Percentiles rank a stretch among this genome's conserved stretches.
phyloP scores from a whole-genome alignment of 1,140 invertebrate species.

The Macrobrachium rosenbergii region DNA sequence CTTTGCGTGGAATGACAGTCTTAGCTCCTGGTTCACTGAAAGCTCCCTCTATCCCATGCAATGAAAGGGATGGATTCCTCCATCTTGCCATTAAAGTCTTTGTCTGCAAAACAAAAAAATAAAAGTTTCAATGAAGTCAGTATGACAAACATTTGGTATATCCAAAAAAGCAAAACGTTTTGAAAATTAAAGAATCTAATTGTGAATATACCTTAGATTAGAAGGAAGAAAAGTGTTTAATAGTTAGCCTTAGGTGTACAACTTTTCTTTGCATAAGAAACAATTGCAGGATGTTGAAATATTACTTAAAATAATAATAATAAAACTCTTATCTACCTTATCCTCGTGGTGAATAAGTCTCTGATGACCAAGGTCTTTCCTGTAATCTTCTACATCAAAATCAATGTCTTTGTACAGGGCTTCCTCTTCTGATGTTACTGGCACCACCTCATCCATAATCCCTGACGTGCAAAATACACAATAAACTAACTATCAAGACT shows the following conservation, averaged over 20 bases:
- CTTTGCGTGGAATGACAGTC: slow-evolving; percentile 93
- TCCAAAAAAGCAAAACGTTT: not conserved
- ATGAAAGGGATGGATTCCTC: slow-evolving; percentile 89
- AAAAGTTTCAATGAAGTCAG: not conserved
- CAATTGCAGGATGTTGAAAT: not conserved
- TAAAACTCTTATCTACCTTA: slow-evolving; percentile 73
- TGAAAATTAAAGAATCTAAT: not conserved
- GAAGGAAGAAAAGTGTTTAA: no score
- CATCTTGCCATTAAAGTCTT: slow-evolving; percentile 90
- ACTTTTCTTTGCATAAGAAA: no score
- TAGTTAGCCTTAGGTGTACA: no score
- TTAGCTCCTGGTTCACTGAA: slow-evolving; percentile 93
- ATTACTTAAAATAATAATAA: not conserved
- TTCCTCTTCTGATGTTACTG: slow-evolving; percentile 82
- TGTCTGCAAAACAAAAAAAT: slow-evolving; percentile 64
- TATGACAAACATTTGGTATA: not conserved
- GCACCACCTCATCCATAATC: slow-evolving; percentile 74
- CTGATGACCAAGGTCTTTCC: slow-evolving; percentile 79
- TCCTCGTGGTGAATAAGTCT: slow-evolving; percentile 82
- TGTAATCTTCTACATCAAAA: slow-evolving; percentile 88
- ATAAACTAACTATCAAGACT: not conserved
- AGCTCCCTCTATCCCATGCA: slow-evolving; percentile 95
- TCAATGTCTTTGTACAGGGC: slow-evolving; percentile 88
- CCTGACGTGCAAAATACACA: slow-evolving; percentile 39
- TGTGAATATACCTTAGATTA: no score